Conservation (phyloP, 2,113 vertebrate species). For the Alethe diademata region DNA sequence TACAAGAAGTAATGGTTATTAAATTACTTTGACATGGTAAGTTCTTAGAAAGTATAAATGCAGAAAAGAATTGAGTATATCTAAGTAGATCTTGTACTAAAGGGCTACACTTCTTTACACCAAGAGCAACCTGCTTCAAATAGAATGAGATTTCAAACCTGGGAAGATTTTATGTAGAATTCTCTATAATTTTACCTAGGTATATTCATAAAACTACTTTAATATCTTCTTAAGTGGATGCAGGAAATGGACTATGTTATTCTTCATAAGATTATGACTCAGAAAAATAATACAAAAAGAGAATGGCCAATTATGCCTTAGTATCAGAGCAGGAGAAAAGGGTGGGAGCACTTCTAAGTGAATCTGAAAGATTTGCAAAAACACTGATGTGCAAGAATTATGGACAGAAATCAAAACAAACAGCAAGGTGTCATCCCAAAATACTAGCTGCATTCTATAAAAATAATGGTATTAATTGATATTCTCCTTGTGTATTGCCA, state of each 20-base stretch:
- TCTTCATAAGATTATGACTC: neutral
- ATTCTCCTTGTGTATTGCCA: neutral
- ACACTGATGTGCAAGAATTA: neutral
- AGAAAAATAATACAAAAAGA: neutral
- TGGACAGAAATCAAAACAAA: neutral
- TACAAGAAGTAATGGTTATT: neutral
- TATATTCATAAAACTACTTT: neutral
- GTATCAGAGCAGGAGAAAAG: neutral
- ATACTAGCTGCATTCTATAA: neutral
- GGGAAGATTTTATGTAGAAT: neutral
- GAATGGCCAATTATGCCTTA: neutral
- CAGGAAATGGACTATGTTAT: neutral
- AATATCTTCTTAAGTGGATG: neutral
- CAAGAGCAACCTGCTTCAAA: neutral
- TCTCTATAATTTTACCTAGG: neutral
- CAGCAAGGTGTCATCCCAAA: neutral
- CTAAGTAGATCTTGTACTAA: neutral
- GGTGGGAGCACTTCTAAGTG: neutral
- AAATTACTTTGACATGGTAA: neutral
- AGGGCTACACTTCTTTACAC: neutral
- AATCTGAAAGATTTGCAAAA: neutral
- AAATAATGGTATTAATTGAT: neutral
- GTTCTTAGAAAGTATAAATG: neutral
- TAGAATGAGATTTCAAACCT: neutral
- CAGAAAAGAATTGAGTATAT: neutral